Percentiles rank a stretch among this genome's conserved stretches.
These are phyloP conservation scores for Serinus canaria DNA, from an alignment of 2,113 vertebrate species.

Conservation along the genomic window DNA sequence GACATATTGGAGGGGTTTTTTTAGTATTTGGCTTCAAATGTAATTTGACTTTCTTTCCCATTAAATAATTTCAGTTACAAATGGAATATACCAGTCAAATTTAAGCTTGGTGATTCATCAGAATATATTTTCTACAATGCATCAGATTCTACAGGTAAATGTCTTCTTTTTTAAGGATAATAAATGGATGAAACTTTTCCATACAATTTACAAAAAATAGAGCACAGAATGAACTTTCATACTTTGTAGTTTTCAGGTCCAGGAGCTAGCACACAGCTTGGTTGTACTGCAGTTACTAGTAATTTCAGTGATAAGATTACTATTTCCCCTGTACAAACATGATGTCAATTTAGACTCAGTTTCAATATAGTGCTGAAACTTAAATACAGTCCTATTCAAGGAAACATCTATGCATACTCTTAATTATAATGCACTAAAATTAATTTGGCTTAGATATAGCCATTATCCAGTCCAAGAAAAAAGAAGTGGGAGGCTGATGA, in stretches of 20 bases:
- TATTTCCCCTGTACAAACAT: not conserved
- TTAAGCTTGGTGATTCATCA: slow-evolving; percentile 39
- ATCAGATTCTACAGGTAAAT: slow-evolving; percentile 73
- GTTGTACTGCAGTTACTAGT: not conserved
- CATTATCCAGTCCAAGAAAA: not conserved
- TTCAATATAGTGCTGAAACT: not conserved
- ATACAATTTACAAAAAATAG: not conserved
- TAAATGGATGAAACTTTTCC: not conserved
- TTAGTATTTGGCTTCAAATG: not conserved
- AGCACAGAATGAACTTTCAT: not conserved
- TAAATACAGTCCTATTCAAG: not conserved
- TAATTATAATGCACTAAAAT: not conserved
- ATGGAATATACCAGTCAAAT: slow-evolving; percentile 92
- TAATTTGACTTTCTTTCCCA: slow-evolving; percentile 12
- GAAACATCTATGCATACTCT: not conserved
- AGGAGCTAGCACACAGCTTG: not conserved
- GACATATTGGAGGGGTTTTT: not conserved
- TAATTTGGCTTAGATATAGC: not conserved
- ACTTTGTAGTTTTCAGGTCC: not conserved
- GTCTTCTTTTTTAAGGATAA: slow-evolving; percentile 2
- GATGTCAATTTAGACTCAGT: not conserved
- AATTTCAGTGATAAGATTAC: not conserved
- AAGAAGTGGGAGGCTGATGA: not conserved
- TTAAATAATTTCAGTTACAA: slow-evolving; percentile 81
- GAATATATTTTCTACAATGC: slow-evolving; percentile 67